Conservation (phyloP, 2,888 invertebrate genomes). For the Bursaphelenchus okinawaensis region DNA sequence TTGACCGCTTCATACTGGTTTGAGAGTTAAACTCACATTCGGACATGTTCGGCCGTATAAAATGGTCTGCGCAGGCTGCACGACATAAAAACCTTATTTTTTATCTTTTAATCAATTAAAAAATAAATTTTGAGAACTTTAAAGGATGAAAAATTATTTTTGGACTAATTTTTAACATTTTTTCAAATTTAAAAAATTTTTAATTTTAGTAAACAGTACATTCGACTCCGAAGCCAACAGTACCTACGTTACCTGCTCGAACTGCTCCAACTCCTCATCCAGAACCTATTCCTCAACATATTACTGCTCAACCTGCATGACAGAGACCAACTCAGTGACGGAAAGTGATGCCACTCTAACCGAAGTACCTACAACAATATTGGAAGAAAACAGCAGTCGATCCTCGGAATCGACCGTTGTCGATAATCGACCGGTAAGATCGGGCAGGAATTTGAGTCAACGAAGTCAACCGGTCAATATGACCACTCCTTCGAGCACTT, state of each 20-base stretch:
- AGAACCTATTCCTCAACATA: not conserved
- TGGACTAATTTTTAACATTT: no score
- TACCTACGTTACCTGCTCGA: not conserved
- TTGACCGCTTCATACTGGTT: no score
- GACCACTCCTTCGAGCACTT: not conserved
- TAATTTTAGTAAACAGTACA: not conserved
- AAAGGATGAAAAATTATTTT: no score
- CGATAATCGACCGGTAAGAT: not conserved
- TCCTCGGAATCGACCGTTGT: not conserved
- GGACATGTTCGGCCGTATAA: no score
- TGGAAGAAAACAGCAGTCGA: not conserved
- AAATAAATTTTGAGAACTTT: no score
- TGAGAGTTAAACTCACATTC: no score
- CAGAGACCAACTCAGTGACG: not conserved
- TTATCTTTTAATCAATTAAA: no score
- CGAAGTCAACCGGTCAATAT: not conserved
- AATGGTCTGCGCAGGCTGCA: no score
- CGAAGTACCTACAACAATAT: not conserved
- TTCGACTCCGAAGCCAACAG: not conserved
- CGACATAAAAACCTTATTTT: no score
- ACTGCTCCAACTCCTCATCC: not conserved
- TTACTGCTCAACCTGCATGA: not conserved
- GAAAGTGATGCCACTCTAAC: not conserved
- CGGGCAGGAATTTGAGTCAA: not conserved
- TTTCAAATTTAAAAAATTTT: no score